phyloP scores from a whole-genome alignment of 2,888 invertebrate species.

The Luffia ferchaultella region DNA sequence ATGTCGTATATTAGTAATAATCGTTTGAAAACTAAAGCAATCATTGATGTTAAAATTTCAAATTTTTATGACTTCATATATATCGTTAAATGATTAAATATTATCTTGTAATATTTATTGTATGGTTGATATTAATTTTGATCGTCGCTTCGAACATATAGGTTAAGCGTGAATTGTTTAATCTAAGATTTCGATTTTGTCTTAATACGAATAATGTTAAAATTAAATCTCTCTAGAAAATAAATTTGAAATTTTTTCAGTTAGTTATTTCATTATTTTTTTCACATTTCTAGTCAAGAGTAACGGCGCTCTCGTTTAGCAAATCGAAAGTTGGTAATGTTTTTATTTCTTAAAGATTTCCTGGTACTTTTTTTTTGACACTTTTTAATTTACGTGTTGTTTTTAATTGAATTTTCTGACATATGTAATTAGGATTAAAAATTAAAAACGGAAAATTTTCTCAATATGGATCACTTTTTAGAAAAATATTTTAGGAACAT shows the following conservation, averaged over 20 bases:
- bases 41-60: conserved; percentile 2
- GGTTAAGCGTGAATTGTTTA: conserved; percentile 28
- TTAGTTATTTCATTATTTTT: conserved; percentile 33
- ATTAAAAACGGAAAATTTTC: no score
- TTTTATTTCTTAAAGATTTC: neutral
- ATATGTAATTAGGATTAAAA: no score
- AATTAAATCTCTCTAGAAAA: conserved; percentile 32
- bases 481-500: no score
- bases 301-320: conserved; percentile 27
- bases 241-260: conserved; percentile 32
- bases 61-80: no score
- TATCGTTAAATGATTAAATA: no score
- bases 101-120: neutral
- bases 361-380: no score
- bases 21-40: conserved; percentile 6
- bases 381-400: no score
- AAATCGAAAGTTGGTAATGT: neutral
- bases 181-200: conserved; percentile 22
- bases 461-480: no score
- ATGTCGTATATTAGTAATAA: conserved; percentile 9
- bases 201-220: conserved; percentile 26
- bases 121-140: neutral
- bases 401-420: no score
- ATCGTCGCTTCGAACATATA: conserved; percentile 18
- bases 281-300: conserved; percentile 58